Base-by-base conservation (phyloP, 2,113 vertebrate species). In the Rhombomys opimus region DNA sequence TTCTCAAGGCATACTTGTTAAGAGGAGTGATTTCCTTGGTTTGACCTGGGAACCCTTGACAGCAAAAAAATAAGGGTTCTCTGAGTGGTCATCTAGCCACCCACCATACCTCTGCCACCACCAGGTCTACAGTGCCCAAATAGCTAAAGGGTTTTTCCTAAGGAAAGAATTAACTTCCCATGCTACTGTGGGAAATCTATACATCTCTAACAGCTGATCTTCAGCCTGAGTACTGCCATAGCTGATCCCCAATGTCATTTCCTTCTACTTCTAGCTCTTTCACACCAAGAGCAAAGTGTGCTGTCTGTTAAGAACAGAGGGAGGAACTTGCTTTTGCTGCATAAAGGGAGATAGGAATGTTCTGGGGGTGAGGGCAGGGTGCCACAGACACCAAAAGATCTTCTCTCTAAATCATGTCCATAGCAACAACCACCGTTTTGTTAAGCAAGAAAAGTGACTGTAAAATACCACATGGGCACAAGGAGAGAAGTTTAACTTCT, bases 291-390 rank as follows among this genome's bases (percentile, higher is more conserved):
- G 30, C 41, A 81, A 30, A 1, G 1, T 14, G 22, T 54, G 5
- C 82, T 41, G 3, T 35, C 35, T 25, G 7, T 38, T 57, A 57
- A 68, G 80, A 63, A 57, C 22, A 25, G 72, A 76, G n/a, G 59
- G 54, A 82, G 70, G 68, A 30, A 61, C 25, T 72, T 23, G 3
- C 54, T 80, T 23, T 46, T 14, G 18, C 7, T 23, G 32, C 38
- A 2, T 59, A 13, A 7, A 11, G 2, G 20, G 65, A 23, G 18
- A 0, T 4, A 2, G 46, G 32, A 2, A 2, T 25, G 32, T n/a
- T 35, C 18, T 23, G 7, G 20, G 25, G 61, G 8, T 65, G 27
- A 4, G 15, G 7, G n/a, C 17, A 14, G 59, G n/a, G n/a, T 41
- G 25, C 25, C 38, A 41, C 38, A 20, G 38, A 85, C 1, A 46